These are phyloP conservation scores for Achlya flavicornis DNA, from an alignment of 2,888 invertebrate species.

Conservation along the genomic window DNA sequence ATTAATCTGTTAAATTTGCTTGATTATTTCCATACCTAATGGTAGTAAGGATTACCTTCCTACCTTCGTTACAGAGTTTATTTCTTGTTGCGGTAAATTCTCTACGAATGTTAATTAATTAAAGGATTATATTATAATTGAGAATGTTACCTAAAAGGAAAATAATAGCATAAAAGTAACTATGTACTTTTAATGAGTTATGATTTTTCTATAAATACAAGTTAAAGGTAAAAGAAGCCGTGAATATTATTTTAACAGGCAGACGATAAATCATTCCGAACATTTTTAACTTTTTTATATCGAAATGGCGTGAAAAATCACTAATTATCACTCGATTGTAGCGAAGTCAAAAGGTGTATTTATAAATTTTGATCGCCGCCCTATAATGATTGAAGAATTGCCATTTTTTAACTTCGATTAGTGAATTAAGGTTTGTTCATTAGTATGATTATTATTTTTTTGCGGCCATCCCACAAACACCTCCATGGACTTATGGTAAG, in stretches of 20 bases:
- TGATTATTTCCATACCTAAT: too few species aligned
- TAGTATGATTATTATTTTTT: too few species aligned
- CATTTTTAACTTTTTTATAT: slow-evolving; percentile 40
- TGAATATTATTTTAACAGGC: slow-evolving; percentile 20
- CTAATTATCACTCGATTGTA: slow-evolving; percentile 68
- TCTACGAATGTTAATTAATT: too few species aligned
- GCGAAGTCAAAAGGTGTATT: slow-evolving; percentile 31
- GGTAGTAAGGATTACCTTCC: too few species aligned
- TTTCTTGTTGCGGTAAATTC: too few species aligned
- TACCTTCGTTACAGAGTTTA: too few species aligned
- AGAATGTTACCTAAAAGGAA: too few species aligned
- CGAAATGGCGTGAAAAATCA: slow-evolving; percentile 68
- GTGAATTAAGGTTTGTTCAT: not conserved
- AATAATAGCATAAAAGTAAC: not conserved
- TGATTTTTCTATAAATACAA: not conserved
- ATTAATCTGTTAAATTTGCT: too few species aligned
- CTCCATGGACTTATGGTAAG: too few species aligned
- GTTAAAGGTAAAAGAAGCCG: not conserved
- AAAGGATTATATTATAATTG: not conserved
- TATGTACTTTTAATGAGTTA: not conserved
- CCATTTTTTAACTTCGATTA: not conserved
- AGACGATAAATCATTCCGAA: slow-evolving; percentile 32
- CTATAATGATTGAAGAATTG: not conserved
- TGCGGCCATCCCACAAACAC: too few species aligned
- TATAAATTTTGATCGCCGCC: slow-evolving; percentile 10